phyloP scores from a whole-genome alignment of 2,888 invertebrate species.

The Tachina fera region DNA sequence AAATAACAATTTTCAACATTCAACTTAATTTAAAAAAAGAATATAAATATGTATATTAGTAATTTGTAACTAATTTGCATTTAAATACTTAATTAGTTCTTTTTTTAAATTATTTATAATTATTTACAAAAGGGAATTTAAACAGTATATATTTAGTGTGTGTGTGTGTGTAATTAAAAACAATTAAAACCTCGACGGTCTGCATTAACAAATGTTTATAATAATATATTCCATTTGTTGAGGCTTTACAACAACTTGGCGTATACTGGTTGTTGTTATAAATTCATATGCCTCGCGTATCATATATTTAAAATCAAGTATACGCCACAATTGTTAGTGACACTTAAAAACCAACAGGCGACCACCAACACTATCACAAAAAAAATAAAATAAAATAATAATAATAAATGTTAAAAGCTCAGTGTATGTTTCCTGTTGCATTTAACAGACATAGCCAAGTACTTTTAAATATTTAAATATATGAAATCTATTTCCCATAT shows the following conservation, averaged over 20 bases:
- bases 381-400: constrained; percentile 9
- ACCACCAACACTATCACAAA: not conserved
- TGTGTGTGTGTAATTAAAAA: constrained; percentile 33
- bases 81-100: constrained; percentile 22
- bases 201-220: constrained; percentile 16
- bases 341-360: constrained; percentile 52
- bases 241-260: constrained; percentile 26
- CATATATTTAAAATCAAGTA: constrained; percentile 49
- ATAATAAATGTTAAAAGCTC: not conserved
- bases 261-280: constrained; percentile 31
- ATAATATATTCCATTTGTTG: constrained; percentile 51
- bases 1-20: not conserved
- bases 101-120: constrained; percentile 31
- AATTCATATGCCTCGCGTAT: not conserved
- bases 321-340: constrained; percentile 55
- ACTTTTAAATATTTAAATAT: constrained; percentile 32
- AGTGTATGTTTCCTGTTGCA: constrained; percentile 27
- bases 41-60: not conserved
- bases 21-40: constrained; percentile 9
- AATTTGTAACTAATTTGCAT: constrained; percentile 52
- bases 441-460: constrained; percentile 21
- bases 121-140: constrained; percentile 44
- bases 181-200: constrained; percentile 45
- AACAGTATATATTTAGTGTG: constrained; percentile 4
- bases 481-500: not conserved